Evolutionary conservation across 2,888 invertebrate species (phyloP), one percentile per base, ranked within the genome.

Genomic region (Clunio marinus): DNA sequence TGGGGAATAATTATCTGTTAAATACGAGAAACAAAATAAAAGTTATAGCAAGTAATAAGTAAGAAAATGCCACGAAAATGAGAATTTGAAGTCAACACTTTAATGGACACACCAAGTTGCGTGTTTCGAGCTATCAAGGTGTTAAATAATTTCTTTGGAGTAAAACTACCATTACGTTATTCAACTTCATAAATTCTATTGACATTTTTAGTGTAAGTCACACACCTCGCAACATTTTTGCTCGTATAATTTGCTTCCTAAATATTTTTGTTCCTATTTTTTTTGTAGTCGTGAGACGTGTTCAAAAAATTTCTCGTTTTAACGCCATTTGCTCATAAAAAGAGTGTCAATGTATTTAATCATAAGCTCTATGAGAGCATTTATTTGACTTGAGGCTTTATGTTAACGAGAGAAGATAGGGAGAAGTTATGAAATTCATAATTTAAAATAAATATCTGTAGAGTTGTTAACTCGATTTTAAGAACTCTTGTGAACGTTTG

Each of bases 271-370:
- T 27, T 58, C 25, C 8, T 17, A 45, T 15, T 45, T 45, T 15
- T 15, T 45, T 7, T 17, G 15, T 45, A n/a, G 7, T 7, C 45
- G 7, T 45, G n/a, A 2, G 25, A 25, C 24, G 24, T 8, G n/a
- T n/a, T 15, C 28, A 13, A 46, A 28, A 46, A 63, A 63, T 45
- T 63, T 63, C 27, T 22, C 24, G 37, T 45, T 27, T 37, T 46
- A 63, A 63, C 63, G 63, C 63, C 46, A 63, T 63, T 63, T 63
- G 37, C 63, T 25, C 63, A 63, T 63, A 17, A 63, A 25, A n/a
- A 27, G 3, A 63, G 63, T 63, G 46, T 63, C 46, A 63, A 46
- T 37, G 45, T 46, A 46, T 37, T 63, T 63, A 63, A 63, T 63
- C 63, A 63, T 41, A 10, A 13, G 41, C 15, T 41, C 41, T 41